A percentile compares a stretch with the other conserved stretches of the same genome.
phyloP scores from a whole-genome alignment of 2,888 invertebrate species.

The Ormia ochracea region DNA sequence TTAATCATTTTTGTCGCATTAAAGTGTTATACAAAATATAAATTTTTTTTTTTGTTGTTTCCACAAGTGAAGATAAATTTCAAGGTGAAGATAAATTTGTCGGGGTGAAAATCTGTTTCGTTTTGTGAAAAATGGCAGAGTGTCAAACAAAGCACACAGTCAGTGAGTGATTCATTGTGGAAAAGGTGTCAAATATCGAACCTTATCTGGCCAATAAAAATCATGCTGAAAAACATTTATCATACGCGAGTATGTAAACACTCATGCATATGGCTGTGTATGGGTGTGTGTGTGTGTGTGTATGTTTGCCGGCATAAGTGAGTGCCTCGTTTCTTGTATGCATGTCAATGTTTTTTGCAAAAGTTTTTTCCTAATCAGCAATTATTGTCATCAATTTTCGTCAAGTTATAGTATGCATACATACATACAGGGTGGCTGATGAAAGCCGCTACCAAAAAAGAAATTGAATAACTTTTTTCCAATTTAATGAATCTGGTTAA shows the following conservation, averaged over 20 bases:
- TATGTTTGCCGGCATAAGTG: too few relatives aligned
- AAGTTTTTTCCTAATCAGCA: background rate
- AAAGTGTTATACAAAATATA: background rate
- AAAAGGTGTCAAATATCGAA: slow-evolving; percentile 34
- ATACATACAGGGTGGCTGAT: too few relatives aligned
- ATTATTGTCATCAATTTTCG: background rate
- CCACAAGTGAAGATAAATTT: background rate
- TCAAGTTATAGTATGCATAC: too few relatives aligned
- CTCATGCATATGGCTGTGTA: too few relatives aligned
- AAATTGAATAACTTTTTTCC: too few relatives aligned
- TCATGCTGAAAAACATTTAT: background rate
- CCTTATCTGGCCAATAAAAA: background rate
- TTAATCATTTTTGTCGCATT: background rate
- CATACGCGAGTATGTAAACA: background rate
- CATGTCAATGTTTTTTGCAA: background rate
- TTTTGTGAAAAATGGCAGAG: background rate
- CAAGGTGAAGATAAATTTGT: slow-evolving; percentile 7
- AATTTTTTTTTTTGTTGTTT: background rate
- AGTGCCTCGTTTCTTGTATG: too few relatives aligned
- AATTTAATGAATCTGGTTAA: too few relatives aligned
- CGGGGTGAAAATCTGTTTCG: background rate
- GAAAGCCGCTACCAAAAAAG: too few relatives aligned
- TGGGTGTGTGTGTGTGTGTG: too few relatives aligned
- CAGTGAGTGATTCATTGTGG: slow-evolving; percentile 5
- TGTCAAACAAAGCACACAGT: background rate